phyloP scores from a whole-genome alignment of 2,888 invertebrate species.

The Altica lythri region DNA sequence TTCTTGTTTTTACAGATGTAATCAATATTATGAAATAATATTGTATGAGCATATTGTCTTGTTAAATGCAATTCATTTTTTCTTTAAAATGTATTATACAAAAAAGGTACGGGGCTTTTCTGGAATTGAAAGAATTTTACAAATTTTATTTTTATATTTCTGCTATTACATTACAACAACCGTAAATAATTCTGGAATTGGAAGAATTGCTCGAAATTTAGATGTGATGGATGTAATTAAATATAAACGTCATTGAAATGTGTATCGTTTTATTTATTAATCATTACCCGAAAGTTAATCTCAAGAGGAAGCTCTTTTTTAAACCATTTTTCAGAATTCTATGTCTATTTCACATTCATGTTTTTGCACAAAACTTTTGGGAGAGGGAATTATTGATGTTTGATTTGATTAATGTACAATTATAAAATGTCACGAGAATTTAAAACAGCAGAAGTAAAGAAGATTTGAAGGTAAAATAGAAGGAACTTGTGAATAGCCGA shows the following conservation, averaged over 20 bases:
- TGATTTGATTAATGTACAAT: too few relatives aligned
- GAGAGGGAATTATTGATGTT: too few relatives aligned
- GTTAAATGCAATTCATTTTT: conserved; percentile 27
- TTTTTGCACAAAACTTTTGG: too few relatives aligned
- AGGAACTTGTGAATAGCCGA: too few relatives aligned
- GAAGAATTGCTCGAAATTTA: conserved; percentile 15
- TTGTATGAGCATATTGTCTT: conserved; percentile 33
- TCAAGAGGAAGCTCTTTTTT: too few relatives aligned
- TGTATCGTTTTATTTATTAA: neutral
- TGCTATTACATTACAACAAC: conserved; percentile 27
- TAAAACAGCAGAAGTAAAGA: too few relatives aligned
- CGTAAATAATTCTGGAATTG: conserved; percentile 19
- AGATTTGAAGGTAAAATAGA: too few relatives aligned
- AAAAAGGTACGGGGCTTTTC: conserved; percentile 17
- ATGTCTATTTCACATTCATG: too few relatives aligned
- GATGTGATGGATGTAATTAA: conserved; percentile 2
- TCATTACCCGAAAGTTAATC: too few relatives aligned
- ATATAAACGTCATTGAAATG: conserved; percentile 1
- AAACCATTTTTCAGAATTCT: too few relatives aligned
- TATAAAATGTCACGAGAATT: too few relatives aligned
- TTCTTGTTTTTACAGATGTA: too few relatives aligned
- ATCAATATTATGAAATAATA: conserved; percentile 21
- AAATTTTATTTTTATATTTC: conserved; percentile 30
- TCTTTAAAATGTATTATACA: conserved; percentile 8
- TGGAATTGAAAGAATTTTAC: conserved; percentile 25